These are phyloP conservation scores for Falco biarmicus DNA, from an alignment of 2,797 vertebrate species.

Conservation along the genomic window DNA sequence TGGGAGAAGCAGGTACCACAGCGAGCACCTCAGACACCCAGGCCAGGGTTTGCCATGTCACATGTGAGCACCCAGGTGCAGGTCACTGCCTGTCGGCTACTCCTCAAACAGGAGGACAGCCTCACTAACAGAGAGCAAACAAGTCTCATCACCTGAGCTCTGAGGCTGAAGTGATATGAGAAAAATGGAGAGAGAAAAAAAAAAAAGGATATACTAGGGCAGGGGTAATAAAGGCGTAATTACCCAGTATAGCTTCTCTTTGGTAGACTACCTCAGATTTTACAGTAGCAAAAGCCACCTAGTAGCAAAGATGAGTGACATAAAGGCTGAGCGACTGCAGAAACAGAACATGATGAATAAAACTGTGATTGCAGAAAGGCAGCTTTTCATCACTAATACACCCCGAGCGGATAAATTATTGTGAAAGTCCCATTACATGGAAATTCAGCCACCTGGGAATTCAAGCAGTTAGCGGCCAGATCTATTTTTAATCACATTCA, in stretches of 20 bases:
- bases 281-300: neutral
- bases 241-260: neutral
- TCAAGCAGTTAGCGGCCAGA: neutral
- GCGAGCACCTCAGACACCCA: rapidly evolving
- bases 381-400: neutral
- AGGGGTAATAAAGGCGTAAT: neutral
- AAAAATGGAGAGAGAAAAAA: neutral
- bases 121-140: neutral
- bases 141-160: neutral
- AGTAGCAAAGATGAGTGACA: neutral
- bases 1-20: neutral
- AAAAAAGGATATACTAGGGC: neutral
- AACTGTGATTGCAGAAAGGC: slow-evolving; percentile 6
- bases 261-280: neutral
- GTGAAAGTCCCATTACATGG: slow-evolving; percentile 36
- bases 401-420: neutral
- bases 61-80: rapidly evolving
- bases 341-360: slow-evolving; percentile 16
- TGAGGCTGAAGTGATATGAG: neutral
- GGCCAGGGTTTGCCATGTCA: neutral
- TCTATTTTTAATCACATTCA: slow-evolving; percentile 38
- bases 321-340: neutral
- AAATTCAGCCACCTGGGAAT: slow-evolving; percentile 42
- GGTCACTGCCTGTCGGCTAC: neutral
- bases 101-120: neutral